Conservation (phyloP, 2,797 vertebrate species). For the Pempheris klunzingeri region DNA sequence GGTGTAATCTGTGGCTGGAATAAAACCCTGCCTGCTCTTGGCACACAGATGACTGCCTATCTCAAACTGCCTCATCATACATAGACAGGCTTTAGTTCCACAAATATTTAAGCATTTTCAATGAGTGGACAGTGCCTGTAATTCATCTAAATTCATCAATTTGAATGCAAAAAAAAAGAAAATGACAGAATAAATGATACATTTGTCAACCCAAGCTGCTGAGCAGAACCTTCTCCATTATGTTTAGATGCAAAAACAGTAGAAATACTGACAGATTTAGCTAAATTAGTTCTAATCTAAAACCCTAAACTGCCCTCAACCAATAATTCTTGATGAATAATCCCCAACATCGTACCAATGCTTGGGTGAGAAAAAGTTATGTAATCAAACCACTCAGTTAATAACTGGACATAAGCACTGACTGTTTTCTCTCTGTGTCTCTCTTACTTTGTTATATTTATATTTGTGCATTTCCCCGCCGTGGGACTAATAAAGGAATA, state of each 20-base stretch:
- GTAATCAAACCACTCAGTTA: neutral
- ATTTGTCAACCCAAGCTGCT: neutral
- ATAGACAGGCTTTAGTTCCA: neutral
- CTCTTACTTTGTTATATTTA: no score
- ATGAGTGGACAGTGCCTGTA: neutral
- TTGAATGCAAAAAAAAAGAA: neutral
- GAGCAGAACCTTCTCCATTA: neutral
- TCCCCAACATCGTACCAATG: neutral
- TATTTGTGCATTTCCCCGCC: no score
- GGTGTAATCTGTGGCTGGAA: constrained; percentile 29
- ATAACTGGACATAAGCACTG: neutral
- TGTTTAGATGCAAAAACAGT: neutral
- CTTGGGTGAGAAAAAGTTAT: neutral
- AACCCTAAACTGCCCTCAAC: neutral
- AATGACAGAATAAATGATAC: neutral
- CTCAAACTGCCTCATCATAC: neutral
- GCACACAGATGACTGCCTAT: neutral
- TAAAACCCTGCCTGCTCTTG: constrained; percentile 7
- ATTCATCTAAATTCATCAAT: neutral
- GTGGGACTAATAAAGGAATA: no score
- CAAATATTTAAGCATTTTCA: constrained; percentile 5
- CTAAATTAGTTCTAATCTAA: rapidly evolving
- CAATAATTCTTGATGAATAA: neutral
- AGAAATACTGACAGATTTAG: neutral
- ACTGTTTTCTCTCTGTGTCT: neutral